A percentile compares a stretch with the other conserved stretches of the same genome.
Conservation (phyloP, 2,113 vertebrate genomes). For the Takifugu flavidus region DNA sequence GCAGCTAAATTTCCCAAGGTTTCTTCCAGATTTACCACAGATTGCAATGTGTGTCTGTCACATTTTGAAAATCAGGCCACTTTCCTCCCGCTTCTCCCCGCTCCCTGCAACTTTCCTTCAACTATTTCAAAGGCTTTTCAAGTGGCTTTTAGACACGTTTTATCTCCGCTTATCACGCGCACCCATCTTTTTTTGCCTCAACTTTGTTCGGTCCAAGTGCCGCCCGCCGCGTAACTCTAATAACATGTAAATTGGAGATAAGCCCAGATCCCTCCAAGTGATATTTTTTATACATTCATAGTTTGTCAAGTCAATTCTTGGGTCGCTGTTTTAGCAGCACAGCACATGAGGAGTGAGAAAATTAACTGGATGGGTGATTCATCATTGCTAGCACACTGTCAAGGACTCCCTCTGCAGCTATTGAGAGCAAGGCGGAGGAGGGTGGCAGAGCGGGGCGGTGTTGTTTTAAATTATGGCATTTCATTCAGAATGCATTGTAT, state of each 20-base stretch:
- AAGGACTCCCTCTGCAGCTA: conserved; percentile 98
- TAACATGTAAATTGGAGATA: conserved; percentile 81
- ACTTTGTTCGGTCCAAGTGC: conserved; percentile 61
- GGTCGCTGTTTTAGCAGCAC: conserved; percentile 97
- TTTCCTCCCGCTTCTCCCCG: conserved; percentile 48
- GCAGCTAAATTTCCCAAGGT: conserved; percentile 79
- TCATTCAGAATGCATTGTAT: conserved; percentile 99
- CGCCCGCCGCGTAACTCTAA: conserved; percentile 75
- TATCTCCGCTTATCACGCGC: conserved; percentile 69
- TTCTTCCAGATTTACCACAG: conserved; percentile 73
- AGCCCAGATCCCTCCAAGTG: conserved; percentile 77
- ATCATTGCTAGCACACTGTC: conserved; percentile 99
- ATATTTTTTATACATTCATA: conserved; percentile 92
- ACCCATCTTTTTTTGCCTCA: conserved; percentile 48
- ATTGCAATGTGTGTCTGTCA: conserved; percentile 75
- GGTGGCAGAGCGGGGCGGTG: conserved; percentile 36
- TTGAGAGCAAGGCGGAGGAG: conserved; percentile 85
- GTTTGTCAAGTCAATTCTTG: conserved; percentile 99
- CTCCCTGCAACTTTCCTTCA: conserved; percentile 68
- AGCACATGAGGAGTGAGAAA: conserved; percentile 99
- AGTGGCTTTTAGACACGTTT: conserved; percentile 73
- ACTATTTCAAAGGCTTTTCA: conserved; percentile 70
- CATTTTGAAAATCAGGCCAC: conserved; percentile 72
- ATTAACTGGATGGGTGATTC: conserved; percentile 99
- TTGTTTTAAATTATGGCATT: conserved; percentile 99